A percentile compares a stretch with the other conserved stretches of the same genome.
Evolutionary conservation across 2,888 invertebrate genomes (phyloP).

Genomic region (Drosophila nigricruria): DNA sequence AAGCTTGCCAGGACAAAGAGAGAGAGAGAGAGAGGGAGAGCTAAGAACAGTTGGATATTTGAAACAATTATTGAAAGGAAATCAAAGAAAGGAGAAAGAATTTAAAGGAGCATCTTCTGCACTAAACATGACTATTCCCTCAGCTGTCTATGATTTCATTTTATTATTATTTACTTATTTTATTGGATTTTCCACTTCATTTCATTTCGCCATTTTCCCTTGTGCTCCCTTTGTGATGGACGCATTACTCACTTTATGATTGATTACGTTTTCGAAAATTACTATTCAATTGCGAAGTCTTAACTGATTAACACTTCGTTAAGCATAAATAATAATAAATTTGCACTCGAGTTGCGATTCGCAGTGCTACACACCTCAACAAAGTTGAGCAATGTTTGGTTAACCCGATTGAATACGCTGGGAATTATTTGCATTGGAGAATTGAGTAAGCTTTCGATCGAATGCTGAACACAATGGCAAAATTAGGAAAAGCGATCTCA

Average conservation of each 20-base stretch:
- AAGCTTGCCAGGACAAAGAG: too few species aligned
- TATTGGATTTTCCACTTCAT: background rate
- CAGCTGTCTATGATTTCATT: background rate
- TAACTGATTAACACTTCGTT: constrained; percentile 41
- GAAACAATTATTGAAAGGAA: background rate
- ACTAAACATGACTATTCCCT: background rate
- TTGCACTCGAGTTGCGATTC: constrained; percentile 20
- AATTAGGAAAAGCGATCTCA: constrained; percentile 4
- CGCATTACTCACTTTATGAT: constrained; percentile 12
- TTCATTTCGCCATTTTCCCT: background rate
- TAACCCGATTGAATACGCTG: constrained; percentile 58
- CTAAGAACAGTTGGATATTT: too few species aligned
- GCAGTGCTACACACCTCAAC: constrained; percentile 26
- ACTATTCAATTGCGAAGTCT: constrained; percentile 18
- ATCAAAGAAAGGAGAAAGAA: too few species aligned
- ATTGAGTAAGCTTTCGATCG: background rate
- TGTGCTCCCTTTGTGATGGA: background rate
- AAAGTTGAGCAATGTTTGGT: constrained; percentile 54
- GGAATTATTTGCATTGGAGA: constrained; percentile 17
- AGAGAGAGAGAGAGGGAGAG: too few species aligned
- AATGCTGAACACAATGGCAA: constrained; percentile 3
- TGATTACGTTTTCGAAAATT: constrained; percentile 28
- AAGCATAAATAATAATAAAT: constrained; percentile 9
- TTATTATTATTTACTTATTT: background rate
- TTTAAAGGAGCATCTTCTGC: background rate